Conservation (phyloP, 2,888 invertebrate genomes). For the Drosophila macrospina region DNA sequence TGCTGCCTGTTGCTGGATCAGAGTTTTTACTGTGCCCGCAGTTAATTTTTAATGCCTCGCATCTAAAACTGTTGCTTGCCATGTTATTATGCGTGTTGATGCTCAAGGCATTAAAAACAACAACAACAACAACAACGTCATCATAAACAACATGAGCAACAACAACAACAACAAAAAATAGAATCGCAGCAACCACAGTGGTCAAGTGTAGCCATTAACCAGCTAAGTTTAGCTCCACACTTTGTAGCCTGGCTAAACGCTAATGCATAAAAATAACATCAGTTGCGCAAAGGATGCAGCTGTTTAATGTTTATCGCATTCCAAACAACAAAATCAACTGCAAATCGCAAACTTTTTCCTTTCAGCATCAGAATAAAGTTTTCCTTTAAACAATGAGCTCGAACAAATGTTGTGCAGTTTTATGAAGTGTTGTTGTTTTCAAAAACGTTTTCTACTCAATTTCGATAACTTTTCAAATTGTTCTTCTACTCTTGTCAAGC, state of each 20-base stretch:
- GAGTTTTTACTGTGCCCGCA: constrained; percentile 60
- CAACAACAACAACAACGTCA: constrained; percentile 17
- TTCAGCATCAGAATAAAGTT: too few species aligned
- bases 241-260: constrained; percentile 61
- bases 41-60: constrained; percentile 77
- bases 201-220: constrained; percentile 41
- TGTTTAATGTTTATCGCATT: constrained; percentile 5
- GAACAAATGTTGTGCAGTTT: background rate
- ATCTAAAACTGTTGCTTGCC: constrained; percentile 70
- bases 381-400: background rate
- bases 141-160: constrained; percentile 9
- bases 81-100: constrained; percentile 75
- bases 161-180: constrained; percentile 1
- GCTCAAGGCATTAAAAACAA: constrained; percentile 47
- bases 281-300: constrained; percentile 22
- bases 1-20: constrained; percentile 34
- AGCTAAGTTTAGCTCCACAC: constrained; percentile 41
- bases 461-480: constrained; percentile 10
- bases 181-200: constrained; percentile 32
- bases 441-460: constrained; percentile 10
- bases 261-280: constrained; percentile 59
- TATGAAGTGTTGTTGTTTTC: constrained; percentile 6
- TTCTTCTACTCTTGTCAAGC: background rate
- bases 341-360: background rate
- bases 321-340: constrained; percentile 15